Evolutionary conservation across 2,797 vertebrate species (phyloP).

Genomic region (Hemitrygon akajei): DNA sequence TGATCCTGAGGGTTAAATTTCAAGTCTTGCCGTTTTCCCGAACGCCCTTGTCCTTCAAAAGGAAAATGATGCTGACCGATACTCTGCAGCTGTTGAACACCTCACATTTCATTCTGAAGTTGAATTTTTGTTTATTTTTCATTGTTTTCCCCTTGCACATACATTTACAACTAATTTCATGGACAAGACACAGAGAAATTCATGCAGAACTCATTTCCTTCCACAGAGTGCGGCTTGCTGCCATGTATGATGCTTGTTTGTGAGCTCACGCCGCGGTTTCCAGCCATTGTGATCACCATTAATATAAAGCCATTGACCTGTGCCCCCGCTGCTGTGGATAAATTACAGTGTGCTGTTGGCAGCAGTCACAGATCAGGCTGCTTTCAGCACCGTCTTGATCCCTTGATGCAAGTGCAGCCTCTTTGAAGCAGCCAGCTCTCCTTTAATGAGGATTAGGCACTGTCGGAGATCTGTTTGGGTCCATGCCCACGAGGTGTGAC

Average conservation of each 20-base stretch:
- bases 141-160: background rate
- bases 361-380: conserved; percentile 61
- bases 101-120: background rate
- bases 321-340: conserved; percentile 64
- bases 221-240: conserved; percentile 57
- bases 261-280: conserved; percentile 63
- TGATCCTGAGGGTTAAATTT: background rate
- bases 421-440: conserved; percentile 55
- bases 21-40: background rate
- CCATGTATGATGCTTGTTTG: conserved; percentile 69
- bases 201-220: conserved; percentile 66
- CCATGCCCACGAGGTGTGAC: conserved; percentile 50
- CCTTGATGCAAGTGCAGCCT: conserved; percentile 59
- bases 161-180: conserved; percentile 30
- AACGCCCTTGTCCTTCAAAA: background rate
- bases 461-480: conserved; percentile 59
- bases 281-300: conserved; percentile 71
- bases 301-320: conserved; percentile 76
- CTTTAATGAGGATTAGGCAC: conserved; percentile 66
- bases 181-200: conserved; percentile 56
- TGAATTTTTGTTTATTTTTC: background rate
- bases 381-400: conserved; percentile 62
- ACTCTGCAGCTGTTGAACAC: conserved; percentile 10
- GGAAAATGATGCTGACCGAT: no score
- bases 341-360: conserved; percentile 71